These are phyloP conservation scores for Capitulum mitella DNA, from an alignment of 2,888 invertebrate genomes.

Conservation along the genomic window DNA sequence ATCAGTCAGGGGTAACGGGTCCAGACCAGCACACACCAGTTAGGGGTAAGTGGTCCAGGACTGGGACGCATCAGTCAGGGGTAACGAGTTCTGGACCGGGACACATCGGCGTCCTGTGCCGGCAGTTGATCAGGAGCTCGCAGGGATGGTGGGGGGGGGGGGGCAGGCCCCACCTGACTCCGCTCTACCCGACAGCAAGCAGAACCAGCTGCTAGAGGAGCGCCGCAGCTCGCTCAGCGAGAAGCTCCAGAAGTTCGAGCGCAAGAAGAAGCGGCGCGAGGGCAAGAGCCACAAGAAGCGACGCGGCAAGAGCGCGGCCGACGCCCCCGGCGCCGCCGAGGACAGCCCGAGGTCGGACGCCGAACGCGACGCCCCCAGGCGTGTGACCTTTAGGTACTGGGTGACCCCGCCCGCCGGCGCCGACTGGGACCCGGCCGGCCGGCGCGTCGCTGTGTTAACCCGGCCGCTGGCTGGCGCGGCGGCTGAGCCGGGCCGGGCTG, in stretches of 20 bases:
- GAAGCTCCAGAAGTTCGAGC: not conserved
- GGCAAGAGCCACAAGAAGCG: not conserved
- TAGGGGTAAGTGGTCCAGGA: too few species aligned
- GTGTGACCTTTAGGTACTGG: conserved; percentile 15
- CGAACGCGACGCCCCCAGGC: not conserved
- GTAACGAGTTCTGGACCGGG: too few species aligned
- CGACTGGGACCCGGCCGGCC: not conserved
- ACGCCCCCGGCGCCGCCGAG: not conserved
- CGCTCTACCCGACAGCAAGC: not conserved
- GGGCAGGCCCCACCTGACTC: too few species aligned
- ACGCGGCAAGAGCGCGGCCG: not conserved
- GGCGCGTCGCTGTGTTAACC: too few species aligned
- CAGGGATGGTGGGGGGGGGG: too few species aligned
- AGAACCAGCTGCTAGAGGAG: not conserved
- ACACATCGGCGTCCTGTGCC: too few species aligned
- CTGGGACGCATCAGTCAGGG: too few species aligned
- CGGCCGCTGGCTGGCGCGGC: not conserved
- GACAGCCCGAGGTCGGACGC: not conserved
- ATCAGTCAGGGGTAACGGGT: too few species aligned
- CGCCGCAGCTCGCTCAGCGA: conserved; percentile 7
- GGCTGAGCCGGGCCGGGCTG: too few species aligned
- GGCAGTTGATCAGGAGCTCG: too few species aligned
- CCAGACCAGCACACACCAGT: too few species aligned
- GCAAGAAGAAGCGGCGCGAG: not conserved
- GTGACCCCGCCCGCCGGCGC: not conserved